These are phyloP conservation scores for Sebastolobus alascanus DNA, from an alignment of 2,797 vertebrate genomes.

Conservation along the genomic window DNA sequence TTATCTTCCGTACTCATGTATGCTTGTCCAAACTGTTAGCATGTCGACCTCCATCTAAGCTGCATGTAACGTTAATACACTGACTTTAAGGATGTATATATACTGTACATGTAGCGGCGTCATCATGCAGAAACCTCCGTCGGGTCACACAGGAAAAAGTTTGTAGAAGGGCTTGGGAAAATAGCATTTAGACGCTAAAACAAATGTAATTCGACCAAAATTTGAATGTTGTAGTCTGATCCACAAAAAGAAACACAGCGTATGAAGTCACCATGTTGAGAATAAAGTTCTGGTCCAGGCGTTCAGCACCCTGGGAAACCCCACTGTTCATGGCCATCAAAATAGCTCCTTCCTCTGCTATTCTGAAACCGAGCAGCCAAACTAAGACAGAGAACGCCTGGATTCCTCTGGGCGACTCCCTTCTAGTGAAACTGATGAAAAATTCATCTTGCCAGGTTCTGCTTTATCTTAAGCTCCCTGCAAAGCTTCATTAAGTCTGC, in stretches of 20 bases:
- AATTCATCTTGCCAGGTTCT: slow-evolving; percentile 60
- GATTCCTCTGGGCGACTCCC: slow-evolving; percentile 39
- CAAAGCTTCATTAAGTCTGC: slow-evolving; percentile 61
- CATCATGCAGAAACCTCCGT: not conserved
- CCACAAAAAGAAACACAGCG: not conserved
- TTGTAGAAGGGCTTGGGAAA: not conserved
- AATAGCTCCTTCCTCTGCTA: slow-evolving; percentile 7
- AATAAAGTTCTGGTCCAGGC: not conserved
- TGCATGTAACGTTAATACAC: rapidly evolving
- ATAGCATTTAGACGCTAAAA: not conserved
- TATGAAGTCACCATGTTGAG: slow-evolving; percentile 1
- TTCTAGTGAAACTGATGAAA: slow-evolving; percentile 60
- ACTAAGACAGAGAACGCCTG: slow-evolving; percentile 34
- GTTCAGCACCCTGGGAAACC: not conserved
- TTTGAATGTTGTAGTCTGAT: not conserved
- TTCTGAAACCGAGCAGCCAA: slow-evolving; percentile 12
- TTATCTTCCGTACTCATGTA: too few species aligned
- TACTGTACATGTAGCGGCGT: rapidly evolving
- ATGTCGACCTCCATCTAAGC: too few species aligned
- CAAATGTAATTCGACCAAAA: not conserved
- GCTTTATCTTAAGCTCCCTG: slow-evolving; percentile 55
- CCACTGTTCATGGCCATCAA: not conserved
- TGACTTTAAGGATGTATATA: not conserved
- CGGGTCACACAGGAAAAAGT: not conserved
- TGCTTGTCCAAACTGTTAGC: too few species aligned